Percentiles rank a stretch among this genome's conserved stretches.
Evolutionary conservation across 2,113 vertebrate species (phyloP).

Genomic region (Rattus norvegicus): GRCr8 NC_086021.1:178958501-178959000

Average conservation of each 20-base stretch:
- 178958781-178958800: background rate
- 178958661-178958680: background rate
- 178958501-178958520: background rate
- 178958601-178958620: background rate
- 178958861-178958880: constrained; percentile 71
- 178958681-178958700: no score
- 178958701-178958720: background rate
- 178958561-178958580: rapidly evolving
- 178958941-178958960: background rate
- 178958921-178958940: constrained; percentile 38
- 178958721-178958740: background rate
- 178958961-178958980: rapidly evolving
- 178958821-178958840: constrained; percentile 66
- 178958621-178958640: background rate
- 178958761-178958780: background rate
- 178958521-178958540: no score
- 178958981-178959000: rapidly evolving
- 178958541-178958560: rapidly evolving
- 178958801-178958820: constrained; percentile 26
- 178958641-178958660: background rate
- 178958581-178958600: background rate
- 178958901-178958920: constrained; percentile 44
- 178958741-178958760: background rate
- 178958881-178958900: constrained; percentile 1
- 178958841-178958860: constrained; percentile 51